These are phyloP conservation scores for Bryconaethiops microstoma DNA, from an alignment of 2,797 vertebrate species.

Conservation along the genomic window DNA sequence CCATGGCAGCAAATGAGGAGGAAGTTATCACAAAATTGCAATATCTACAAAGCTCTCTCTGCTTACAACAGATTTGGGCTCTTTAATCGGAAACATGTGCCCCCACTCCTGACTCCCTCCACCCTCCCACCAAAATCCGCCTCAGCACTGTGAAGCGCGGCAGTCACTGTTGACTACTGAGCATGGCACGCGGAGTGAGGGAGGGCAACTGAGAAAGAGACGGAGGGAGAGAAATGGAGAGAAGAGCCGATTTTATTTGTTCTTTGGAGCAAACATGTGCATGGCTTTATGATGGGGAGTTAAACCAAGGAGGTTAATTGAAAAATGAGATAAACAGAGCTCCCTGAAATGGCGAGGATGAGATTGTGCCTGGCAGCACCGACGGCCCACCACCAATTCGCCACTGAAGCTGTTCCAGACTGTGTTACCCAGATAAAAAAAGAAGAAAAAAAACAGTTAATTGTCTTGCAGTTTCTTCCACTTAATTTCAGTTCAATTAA, in stretches of 20 bases:
- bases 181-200: conserved; percentile 57
- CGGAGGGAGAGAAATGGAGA: conserved; percentile 50
- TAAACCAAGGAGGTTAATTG: conserved; percentile 94
- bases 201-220: conserved; percentile 56
- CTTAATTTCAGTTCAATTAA: conserved; percentile 89
- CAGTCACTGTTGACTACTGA: conserved; percentile 75
- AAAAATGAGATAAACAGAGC: conserved; percentile 95
- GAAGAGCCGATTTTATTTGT: conserved; percentile 78
- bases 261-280: conserved; percentile 84
- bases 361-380: conserved; percentile 83
- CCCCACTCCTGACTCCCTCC: conserved; percentile 61
- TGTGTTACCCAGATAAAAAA: conserved; percentile 74
- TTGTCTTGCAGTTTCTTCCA: conserved; percentile 90
- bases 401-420: conserved; percentile 78
- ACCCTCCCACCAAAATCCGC: conserved; percentile 72
- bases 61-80: conserved; percentile 71
- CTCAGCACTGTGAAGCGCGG: conserved; percentile 77
- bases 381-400: conserved; percentile 68
- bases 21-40: conserved; percentile 75
- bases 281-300: conserved; percentile 81
- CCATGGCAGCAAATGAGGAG: conserved; percentile 60
- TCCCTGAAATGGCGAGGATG: conserved; percentile 80
- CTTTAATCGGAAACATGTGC: conserved; percentile 79
- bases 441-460: conserved; percentile 74
- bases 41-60: conserved; percentile 76